Percentiles rank a stretch among this genome's conserved stretches.
These are phyloP conservation scores for Drosophila mayri DNA, from an alignment of 1,140 invertebrate species.

Conservation along the genomic window DNA sequence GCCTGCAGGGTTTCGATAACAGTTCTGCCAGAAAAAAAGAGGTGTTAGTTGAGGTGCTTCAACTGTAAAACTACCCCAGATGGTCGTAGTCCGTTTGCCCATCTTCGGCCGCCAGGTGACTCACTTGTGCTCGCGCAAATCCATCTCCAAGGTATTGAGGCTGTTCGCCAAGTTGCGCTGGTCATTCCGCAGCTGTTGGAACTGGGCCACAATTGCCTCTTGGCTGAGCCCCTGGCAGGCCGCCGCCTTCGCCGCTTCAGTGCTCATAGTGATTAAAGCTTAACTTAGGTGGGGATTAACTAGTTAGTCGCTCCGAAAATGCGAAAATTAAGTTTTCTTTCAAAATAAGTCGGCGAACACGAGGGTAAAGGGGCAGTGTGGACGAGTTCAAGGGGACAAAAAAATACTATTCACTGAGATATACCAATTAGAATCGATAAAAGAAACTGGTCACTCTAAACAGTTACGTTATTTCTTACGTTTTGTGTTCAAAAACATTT, in stretches of 20 bases:
- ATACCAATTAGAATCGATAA: background rate
- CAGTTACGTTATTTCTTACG: background rate
- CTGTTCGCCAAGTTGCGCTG: conserved; percentile 94
- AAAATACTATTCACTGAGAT: background rate
- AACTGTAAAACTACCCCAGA: conserved; percentile 13
- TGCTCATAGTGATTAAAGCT: conserved; percentile 59
- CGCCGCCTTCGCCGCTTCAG: conserved; percentile 56
- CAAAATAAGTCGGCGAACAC: conserved; percentile 47
- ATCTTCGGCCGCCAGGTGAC: conserved; percentile 63
- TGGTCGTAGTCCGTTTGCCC: background rate
- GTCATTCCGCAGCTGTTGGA: conserved; percentile 94
- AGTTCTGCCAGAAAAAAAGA: conserved; percentile 88
- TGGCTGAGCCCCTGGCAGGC: conserved; percentile 75
- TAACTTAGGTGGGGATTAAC: conserved; percentile 2
- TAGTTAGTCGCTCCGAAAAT: conserved; percentile 9
- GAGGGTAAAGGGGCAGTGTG: conserved; percentile 20
- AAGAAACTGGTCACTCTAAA: background rate
- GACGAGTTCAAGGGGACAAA: background rate
- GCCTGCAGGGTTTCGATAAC: conserved; percentile 97
- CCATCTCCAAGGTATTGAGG: conserved; percentile 95
- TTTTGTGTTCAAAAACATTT: background rate
- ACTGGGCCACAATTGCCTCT: conserved; percentile 94
- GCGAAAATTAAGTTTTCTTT: conserved; percentile 38
- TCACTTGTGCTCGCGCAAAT: conserved; percentile 98
- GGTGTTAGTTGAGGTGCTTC: conserved; percentile 18